These are phyloP conservation scores for Bufo bufo DNA, from an alignment of 2,113 vertebrate genomes.

Conservation along the genomic window DNA sequence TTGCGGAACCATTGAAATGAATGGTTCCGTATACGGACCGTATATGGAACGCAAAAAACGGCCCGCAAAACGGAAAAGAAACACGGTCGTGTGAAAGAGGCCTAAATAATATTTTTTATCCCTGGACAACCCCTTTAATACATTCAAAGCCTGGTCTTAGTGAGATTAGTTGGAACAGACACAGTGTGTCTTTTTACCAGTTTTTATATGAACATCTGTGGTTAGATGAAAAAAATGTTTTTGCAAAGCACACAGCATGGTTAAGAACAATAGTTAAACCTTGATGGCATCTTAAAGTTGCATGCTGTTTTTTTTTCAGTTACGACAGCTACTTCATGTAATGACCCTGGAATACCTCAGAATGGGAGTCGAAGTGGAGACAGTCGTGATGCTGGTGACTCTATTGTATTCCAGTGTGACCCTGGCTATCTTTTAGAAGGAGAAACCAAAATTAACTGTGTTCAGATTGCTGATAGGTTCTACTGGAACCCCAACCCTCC, in stretches of 20 bases:
- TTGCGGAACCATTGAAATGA: too few relatives aligned
- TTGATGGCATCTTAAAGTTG: not conserved
- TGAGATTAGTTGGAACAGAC: not conserved
- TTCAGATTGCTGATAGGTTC: slow-evolving; percentile 91
- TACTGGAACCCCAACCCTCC: slow-evolving; percentile 98
- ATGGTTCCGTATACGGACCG: too few relatives aligned
- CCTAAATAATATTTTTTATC: too few relatives aligned
- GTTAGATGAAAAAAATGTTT: not conserved
- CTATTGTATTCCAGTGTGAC: slow-evolving; percentile 92
- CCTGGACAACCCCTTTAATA: not conserved
- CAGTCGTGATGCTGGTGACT: slow-evolving; percentile 89
- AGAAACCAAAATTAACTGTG: slow-evolving; percentile 87
- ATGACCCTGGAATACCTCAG: slow-evolving; percentile 92
- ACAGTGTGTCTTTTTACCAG: not conserved
- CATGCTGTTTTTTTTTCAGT: slow-evolving; percentile 70
- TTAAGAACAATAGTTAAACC: not conserved
- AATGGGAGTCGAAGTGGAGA: slow-evolving; percentile 92
- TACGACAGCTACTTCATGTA: slow-evolving; percentile 95
- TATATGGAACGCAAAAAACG: too few relatives aligned
- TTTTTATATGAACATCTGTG: not conserved
- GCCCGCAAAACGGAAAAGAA: too few relatives aligned
- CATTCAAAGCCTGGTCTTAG: not conserved
- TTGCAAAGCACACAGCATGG: not conserved
- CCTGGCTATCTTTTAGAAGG: slow-evolving; percentile 91
- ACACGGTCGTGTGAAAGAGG: too few relatives aligned